A percentile compares a stretch with the other conserved stretches of the same genome.
phyloP scores from a whole-genome alignment of 2,888 invertebrate genomes.

The Drosophila sordidapex region DNA sequence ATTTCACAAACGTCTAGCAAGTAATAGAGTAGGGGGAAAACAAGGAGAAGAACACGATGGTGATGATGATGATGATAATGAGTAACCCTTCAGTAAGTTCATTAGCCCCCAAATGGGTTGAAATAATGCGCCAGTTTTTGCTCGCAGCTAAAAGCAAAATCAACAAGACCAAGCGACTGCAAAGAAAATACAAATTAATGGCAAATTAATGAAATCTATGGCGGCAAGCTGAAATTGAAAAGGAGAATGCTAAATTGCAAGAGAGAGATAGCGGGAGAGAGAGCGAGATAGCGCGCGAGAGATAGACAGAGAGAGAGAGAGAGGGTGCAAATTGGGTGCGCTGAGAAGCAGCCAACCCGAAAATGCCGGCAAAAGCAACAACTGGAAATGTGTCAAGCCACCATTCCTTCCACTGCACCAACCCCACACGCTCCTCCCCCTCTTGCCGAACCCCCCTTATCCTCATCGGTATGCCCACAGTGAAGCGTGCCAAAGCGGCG shows the following conservation, averaged over 20 bases:
- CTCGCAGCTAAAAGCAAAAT: constrained; percentile 61
- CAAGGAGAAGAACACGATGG: neutral
- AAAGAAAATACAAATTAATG: constrained; percentile 80
- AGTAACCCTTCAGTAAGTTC: constrained; percentile 65
- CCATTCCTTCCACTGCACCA: constrained; percentile 41
- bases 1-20: constrained; percentile 53
- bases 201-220: constrained; percentile 79
- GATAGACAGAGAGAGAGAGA: neutral
- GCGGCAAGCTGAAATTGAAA: constrained; percentile 28
- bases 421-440: constrained; percentile 9
- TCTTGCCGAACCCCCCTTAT: neutral
- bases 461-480: constrained; percentile 42
- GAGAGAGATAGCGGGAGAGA: constrained; percentile 2
- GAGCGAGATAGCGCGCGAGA: neutral
- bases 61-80: constrained; percentile 28
- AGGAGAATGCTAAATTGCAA: constrained; percentile 33
- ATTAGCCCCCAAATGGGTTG: constrained; percentile 79
- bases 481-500: constrained; percentile 59
- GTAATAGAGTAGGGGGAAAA: constrained; percentile 5
- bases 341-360: constrained; percentile 69
- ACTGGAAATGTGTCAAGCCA: constrained; percentile 77
- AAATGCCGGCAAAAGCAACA: constrained; percentile 64
- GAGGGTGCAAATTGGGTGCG: constrained; percentile 24
- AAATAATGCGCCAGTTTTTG: constrained; percentile 72
- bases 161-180: constrained; percentile 63